phyloP scores from a whole-genome alignment of 2,797 vertebrate species.

The Gila robusta region DNA sequence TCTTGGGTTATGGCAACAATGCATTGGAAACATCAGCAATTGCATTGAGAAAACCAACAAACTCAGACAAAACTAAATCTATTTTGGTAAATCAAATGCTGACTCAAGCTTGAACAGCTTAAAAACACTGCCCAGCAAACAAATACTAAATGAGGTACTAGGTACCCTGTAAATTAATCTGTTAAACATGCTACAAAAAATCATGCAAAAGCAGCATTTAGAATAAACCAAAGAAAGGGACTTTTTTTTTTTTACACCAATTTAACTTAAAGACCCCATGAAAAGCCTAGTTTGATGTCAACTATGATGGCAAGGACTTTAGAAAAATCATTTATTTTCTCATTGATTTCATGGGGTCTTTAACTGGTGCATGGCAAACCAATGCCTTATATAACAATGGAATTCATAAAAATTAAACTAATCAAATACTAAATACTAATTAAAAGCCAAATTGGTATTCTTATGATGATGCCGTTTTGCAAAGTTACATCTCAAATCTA shows the following conservation, averaged over 20 bases:
- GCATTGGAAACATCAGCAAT: constrained; percentile 82
- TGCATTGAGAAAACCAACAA: constrained; percentile 81
- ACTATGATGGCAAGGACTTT: not conserved
- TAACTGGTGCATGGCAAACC: constrained; percentile 28
- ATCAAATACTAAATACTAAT: not conserved
- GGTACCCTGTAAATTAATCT: constrained; percentile 59
- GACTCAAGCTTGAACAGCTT: constrained; percentile 69
- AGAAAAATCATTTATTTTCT: not conserved
- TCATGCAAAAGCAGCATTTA: constrained; percentile 81
- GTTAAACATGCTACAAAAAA: constrained; percentile 81
- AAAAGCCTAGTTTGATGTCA: not conserved
- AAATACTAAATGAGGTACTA: constrained; percentile 72
- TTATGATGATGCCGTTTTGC: constrained; percentile 77
- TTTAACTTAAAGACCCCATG: constrained; percentile 31
- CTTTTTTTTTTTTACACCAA: constrained; percentile 32
- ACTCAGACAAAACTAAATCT: constrained; percentile 78
- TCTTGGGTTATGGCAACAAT: constrained; percentile 80
- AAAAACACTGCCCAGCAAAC: constrained; percentile 70
- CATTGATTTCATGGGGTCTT: constrained; percentile 7
- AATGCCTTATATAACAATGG: not conserved
- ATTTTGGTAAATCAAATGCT: constrained; percentile 74
- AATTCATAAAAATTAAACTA: not conserved
- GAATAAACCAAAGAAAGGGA: constrained; percentile 45
- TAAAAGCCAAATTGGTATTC: constrained; percentile 45
- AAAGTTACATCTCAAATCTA: constrained; percentile 75